Conservation (phyloP, 2,797 vertebrate species). For the Rhinogobio ventralis region DNA sequence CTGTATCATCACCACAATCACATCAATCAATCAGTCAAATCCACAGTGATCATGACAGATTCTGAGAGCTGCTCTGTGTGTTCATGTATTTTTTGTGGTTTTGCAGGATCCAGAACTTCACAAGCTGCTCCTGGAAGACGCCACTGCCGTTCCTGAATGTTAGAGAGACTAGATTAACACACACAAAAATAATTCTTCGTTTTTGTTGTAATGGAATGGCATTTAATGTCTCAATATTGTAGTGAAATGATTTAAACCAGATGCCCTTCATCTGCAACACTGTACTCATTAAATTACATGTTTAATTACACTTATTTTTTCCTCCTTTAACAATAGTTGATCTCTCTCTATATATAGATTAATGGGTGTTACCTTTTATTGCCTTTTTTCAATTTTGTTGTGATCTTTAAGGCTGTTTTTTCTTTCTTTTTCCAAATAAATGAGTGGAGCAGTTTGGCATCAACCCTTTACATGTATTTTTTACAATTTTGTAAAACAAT, state of each 20-base stretch:
- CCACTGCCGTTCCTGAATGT: not conserved
- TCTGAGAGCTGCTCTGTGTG: slow-evolving; percentile 1
- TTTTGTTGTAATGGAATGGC: not conserved
- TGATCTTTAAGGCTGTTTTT: not conserved
- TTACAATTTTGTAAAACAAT: not conserved
- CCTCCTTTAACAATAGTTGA: not conserved
- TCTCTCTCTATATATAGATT: not conserved
- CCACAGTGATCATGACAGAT: not conserved
- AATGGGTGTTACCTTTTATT: not conserved
- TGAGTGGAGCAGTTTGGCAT: not conserved
- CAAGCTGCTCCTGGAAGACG: slow-evolving; percentile 65
- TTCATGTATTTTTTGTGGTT: slow-evolving; percentile 6
- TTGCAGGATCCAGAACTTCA: slow-evolving; percentile 53
- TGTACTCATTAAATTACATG: not conserved
- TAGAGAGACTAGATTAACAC: slow-evolving; percentile 38
- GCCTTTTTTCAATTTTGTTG: not conserved
- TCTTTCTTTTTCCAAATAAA: not conserved
- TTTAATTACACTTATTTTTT: not conserved
- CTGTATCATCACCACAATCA: not conserved
- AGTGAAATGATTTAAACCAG: not conserved
- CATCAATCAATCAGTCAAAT: not conserved
- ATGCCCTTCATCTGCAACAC: not conserved
- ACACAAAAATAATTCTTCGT: not conserved
- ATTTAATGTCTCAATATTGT: not conserved
- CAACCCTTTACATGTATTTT: not conserved